Conservation (phyloP, 2,888 invertebrate species). For the Agrochola macilenta region DNA sequence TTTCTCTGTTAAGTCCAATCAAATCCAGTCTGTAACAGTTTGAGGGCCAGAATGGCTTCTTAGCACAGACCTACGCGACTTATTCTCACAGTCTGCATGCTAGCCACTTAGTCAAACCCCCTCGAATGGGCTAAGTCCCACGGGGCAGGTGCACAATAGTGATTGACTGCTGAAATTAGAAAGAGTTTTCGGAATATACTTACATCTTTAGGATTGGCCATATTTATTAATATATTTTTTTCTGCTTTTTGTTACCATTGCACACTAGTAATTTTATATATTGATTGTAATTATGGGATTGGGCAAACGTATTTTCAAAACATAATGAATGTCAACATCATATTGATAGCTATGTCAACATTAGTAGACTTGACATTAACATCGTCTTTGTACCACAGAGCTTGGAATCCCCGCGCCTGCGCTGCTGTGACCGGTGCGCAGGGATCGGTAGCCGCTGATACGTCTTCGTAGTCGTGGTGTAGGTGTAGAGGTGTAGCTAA, state of each 20-base stretch:
- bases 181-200: constrained; percentile 20
- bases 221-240: constrained; percentile 6
- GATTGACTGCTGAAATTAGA: neutral
- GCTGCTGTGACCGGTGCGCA: neutral
- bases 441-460: neutral
- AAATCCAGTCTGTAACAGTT: neutral
- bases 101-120: neutral
- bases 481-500: no score
- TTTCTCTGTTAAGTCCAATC: neutral
- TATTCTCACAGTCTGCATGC: neutral
- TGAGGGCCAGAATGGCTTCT: neutral
- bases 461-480: no score
- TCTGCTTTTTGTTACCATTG: neutral
- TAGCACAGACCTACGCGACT: neutral
- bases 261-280: constrained; percentile 43
- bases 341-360: no score
- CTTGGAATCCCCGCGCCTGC: neutral
- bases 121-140: no score
- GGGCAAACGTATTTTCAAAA: neutral
- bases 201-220: constrained; percentile 50
- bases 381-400: neutral
- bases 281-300: neutral
- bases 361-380: constrained; percentile 16
- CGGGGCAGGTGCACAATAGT: neutral
- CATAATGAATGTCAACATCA: neutral